Evolutionary conservation across 37 sponge, comb jelly and placozoan species (phyloP).

Genomic region (Petrosia ficiformis): DNA sequence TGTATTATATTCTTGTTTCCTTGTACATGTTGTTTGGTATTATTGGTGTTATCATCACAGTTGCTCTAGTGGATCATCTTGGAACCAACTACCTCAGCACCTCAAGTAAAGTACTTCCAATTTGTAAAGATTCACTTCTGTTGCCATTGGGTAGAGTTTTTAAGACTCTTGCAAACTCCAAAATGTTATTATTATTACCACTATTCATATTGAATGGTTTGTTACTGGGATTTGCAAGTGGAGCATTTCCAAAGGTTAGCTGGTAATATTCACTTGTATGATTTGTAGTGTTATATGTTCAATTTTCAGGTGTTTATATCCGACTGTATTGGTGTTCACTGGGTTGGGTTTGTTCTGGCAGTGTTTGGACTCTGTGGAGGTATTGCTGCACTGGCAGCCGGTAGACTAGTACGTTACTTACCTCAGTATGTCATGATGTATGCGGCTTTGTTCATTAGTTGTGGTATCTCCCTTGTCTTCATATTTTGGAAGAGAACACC

Average conservation of each 20-base stretch:
- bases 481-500: constrained; percentile 41
- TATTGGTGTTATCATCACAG: background rate
- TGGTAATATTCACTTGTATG: too few relatives aligned
- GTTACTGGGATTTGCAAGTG: background rate
- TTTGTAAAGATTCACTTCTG: too few relatives aligned
- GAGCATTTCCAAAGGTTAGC: background rate
- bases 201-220: background rate
- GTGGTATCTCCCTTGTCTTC: constrained; percentile 8
- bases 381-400: background rate
- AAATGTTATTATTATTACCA: background rate
- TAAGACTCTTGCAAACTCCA: background rate
- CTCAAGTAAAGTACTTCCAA: too few relatives aligned
- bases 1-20: background rate
- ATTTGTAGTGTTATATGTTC: too few relatives aligned
- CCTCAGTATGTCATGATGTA: constrained; percentile 17
- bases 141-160: too few relatives aligned
- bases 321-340: constrained; percentile 38
- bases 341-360: constrained; percentile 17
- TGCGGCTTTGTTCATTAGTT: background rate
- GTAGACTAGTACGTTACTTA: constrained; percentile 17
- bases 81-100: too few relatives aligned
- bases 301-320: constrained; percentile 15
- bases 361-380: constrained; percentile 19
- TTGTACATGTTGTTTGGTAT: background rate
- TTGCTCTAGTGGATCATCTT: background rate